A percentile compares a stretch with the other conserved stretches of the same genome.
Conservation (phyloP, 2,113 vertebrate species). For the Eulacestoma nigropectus region DNA sequence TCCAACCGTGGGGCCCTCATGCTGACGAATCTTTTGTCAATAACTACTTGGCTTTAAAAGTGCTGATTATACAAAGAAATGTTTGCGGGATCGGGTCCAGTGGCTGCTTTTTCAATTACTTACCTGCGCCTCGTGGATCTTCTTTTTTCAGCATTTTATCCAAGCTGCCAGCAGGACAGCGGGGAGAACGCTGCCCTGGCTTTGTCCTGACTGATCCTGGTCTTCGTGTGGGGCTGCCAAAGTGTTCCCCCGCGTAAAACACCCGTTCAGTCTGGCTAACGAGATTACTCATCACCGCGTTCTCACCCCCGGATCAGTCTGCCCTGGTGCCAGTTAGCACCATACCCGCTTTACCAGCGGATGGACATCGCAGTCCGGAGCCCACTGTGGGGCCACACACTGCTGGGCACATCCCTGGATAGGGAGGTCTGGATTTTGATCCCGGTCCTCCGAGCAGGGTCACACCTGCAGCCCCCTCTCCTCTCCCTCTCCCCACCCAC, state of each 20-base stretch:
- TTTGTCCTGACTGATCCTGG: not conserved
- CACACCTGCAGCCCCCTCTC: not conserved
- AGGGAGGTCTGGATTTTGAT: not conserved
- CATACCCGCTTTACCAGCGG: rapidly evolving
- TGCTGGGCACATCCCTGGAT: rapidly evolving
- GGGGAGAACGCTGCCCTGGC: not conserved
- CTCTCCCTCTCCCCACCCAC: not conserved
- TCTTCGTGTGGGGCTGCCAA: not conserved
- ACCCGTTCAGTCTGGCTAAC: rapidly evolving
- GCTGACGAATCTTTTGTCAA: not conserved
- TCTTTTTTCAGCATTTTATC: not conserved
- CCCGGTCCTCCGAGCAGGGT: rapidly evolving
- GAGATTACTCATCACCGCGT: rapidly evolving
- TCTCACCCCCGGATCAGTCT: rapidly evolving
- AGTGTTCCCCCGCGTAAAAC: not conserved
- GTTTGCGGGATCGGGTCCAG: not conserved
- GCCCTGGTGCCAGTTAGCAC: rapidly evolving
- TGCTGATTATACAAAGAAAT: not conserved
- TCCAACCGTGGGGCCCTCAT: not conserved
- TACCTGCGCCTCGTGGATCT: not conserved
- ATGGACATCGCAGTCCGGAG: rapidly evolving
- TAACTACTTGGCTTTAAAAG: not conserved
- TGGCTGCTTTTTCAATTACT: not conserved
- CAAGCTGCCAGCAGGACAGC: not conserved
- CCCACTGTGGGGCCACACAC: rapidly evolving